phyloP scores from a whole-genome alignment of 2,888 invertebrate species.

The Norana najaformis region DNA sequence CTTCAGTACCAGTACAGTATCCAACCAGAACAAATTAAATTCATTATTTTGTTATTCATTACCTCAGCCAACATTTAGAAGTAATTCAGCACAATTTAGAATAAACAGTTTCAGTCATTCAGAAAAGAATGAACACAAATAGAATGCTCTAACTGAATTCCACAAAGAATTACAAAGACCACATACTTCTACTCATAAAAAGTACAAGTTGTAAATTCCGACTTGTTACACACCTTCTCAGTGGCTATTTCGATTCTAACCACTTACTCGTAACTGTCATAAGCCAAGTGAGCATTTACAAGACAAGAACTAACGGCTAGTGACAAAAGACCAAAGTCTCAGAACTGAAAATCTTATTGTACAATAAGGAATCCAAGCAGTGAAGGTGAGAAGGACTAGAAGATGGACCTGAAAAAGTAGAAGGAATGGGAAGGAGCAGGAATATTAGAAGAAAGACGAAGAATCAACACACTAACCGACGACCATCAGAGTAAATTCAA shows the following conservation, averaged over 20 bases:
- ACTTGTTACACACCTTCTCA: too few species aligned
- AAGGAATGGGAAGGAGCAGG: not conserved
- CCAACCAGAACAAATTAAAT: not conserved
- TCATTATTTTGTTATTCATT: too few species aligned
- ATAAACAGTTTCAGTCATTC: not conserved
- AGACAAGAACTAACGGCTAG: too few species aligned
- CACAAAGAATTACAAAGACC: not conserved
- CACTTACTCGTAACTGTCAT: too few species aligned
- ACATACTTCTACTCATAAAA: too few species aligned
- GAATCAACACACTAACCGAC: slow-evolving; percentile 43
- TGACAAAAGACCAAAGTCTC: too few species aligned
- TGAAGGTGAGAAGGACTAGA: too few species aligned
- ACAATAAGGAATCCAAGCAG: too few species aligned
- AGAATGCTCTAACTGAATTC: not conserved
- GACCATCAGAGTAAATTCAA: slow-evolving; percentile 49
- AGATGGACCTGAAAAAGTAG: not conserved
- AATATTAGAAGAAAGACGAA: not conserved
- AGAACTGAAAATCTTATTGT: too few species aligned
- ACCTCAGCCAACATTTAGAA: not conserved
- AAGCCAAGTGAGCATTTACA: too few species aligned
- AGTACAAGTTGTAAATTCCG: too few species aligned
- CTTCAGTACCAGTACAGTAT: not conserved
- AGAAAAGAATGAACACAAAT: slow-evolving; percentile 1
- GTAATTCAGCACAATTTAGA: not conserved
- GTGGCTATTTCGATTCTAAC: too few species aligned